Base-by-base conservation (phyloP, 2,113 vertebrate genomes). In the Tretioscincus oriximinensis region DNA sequence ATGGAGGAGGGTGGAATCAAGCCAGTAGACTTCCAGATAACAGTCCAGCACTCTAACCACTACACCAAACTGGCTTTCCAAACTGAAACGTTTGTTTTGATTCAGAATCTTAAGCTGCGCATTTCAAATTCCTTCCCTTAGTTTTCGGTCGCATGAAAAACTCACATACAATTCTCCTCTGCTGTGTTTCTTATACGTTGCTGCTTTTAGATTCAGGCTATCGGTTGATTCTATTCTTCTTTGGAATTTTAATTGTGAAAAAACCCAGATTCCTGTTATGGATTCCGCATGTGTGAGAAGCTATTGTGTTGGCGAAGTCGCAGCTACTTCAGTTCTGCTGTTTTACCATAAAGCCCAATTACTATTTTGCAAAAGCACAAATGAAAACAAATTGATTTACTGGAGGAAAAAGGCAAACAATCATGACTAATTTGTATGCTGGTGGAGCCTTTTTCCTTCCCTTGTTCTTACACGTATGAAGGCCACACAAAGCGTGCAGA, bases 311-410 rank as follows among this genome's bases (percentile, higher is more conserved):
- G 86, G 61, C 60, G 61, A 89, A 29, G 73, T 11, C 81, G 66
- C 73, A 86, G 68, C 78, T 80, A 84, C 84, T 80, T 85, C 73
- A 69, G 8, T 81, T 90, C 67, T 90, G 12, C 29, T 64, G 60
- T 79, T 86, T 84, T 80, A 77, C 76, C 66, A 35, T 72, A 91
- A 76, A 12, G 68, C 68, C 75, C 77, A 81, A 80, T 80, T 90
- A 45, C 63, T 60, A 81, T 68, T 90, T 74, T 65, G 7, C 60
- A 88, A 76, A 80, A 80, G 84, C 61, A 83, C 35, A 66, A 72
- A 85, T 74, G 69, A 64, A 84, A 51, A 87, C 45, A 87, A 79
- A 81, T 26, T 26, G 77, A 78, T 75, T 35, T 83, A 47, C n/a
- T 74, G 84, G n/a, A 70, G 64, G 86, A 76, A 66, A 85, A 78